These are phyloP conservation scores for Deilephila elpenor DNA, from an alignment of 2,888 invertebrate genomes.

Conservation along the genomic window DNA sequence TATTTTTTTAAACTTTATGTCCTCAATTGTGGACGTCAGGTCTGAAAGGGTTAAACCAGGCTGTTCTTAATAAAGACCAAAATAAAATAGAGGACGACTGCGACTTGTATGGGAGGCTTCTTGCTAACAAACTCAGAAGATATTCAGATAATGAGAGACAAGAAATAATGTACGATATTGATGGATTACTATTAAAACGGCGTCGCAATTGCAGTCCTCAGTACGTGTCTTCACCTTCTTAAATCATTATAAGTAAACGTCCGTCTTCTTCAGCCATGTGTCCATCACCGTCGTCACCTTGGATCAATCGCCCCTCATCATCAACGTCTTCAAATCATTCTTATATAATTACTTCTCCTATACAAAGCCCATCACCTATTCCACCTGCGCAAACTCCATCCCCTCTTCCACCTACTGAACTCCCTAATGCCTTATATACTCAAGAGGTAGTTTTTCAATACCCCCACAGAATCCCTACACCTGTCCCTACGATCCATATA, in stretches of 20 bases:
- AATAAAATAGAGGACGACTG: conserved; percentile 36
- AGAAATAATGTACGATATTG: too few species aligned
- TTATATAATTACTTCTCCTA: not conserved
- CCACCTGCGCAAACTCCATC: not conserved
- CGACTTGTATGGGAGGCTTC: not conserved
- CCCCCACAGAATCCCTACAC: not conserved
- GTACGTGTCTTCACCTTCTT: too few species aligned
- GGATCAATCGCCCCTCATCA: too few species aligned
- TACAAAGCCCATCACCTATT: not conserved
- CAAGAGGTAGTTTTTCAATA: not conserved
- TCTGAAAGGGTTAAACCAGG: conserved; percentile 38
- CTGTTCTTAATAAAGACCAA: conserved; percentile 36
- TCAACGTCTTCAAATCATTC: not conserved
- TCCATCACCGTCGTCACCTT: too few species aligned
- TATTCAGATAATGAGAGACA: too few species aligned
- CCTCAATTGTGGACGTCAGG: too few species aligned
- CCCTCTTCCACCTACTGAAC: not conserved
- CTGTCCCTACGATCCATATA: not conserved
- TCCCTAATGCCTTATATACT: not conserved
- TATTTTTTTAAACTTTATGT: too few species aligned
- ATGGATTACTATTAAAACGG: too few species aligned
- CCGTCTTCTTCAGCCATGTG: too few species aligned
- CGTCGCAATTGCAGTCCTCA: too few species aligned
- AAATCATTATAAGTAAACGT: too few species aligned
- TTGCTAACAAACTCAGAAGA: not conserved